Base-by-base conservation (phyloP, 2,797 vertebrate species). In the Pseudomugil tenellus region DNA sequence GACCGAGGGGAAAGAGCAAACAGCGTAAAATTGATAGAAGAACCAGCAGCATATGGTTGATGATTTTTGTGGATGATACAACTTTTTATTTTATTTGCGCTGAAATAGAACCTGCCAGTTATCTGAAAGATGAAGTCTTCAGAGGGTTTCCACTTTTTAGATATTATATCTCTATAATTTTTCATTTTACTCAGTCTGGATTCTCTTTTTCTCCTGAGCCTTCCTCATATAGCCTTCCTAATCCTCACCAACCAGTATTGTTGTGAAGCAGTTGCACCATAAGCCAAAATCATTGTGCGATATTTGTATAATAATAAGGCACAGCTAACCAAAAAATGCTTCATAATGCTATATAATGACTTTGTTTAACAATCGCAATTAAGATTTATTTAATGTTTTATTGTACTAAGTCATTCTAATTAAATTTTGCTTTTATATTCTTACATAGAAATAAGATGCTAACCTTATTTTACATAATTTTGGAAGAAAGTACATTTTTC, bases 111-210 rank as follows among this genome's bases (percentile, higher is more conserved):
- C 39, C 53, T 72, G 43, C 31, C 14, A 19, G 13, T 63, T 49
- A 16, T 65, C 17, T 68, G 62, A 48, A 65, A 75, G 21, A 57
- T 34, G 56, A 70, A 69, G 7, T 55, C 37, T 71, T 67, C 34
- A 70, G 41, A 63, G 43, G n/a, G 23, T 16, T 55, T 70, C 52
- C 29, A 25, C 46, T 5, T 59, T 55, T 57, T 54, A 55, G 2
- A 51, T 3, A 51, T 12, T 2, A 1, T n/a, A 41, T 52, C 26
- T 34, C 25, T 21, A 34, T 67, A 8, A 16, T 57, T 63, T 52
- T 37, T 35, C 6, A 51, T 9, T 58, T 29, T 3, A 55, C 14
- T 28, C 10, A 55, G 34, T 54, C 19, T 10, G 1, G n/a, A n/a
- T 46, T 12, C 13, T 14, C 2, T 10, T 39, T 17, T 39, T 39